Conservation (phyloP, 2,888 invertebrate genomes). For the Megalurothrips usitatus region DNA sequence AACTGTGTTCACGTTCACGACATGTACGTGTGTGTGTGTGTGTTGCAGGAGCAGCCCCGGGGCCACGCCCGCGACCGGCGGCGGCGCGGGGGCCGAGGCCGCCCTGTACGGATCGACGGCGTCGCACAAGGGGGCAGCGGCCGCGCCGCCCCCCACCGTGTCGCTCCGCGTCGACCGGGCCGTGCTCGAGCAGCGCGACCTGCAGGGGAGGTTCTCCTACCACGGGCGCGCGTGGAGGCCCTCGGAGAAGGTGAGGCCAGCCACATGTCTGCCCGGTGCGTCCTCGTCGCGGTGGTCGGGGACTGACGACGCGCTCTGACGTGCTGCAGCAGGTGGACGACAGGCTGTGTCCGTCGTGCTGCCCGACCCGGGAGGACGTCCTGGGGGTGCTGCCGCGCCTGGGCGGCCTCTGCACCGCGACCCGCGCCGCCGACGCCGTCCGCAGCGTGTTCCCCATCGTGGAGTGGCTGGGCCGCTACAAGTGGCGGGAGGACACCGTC, state of each 20-base stretch:
- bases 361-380: neutral
- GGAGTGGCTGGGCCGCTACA: slow-evolving; percentile 44
- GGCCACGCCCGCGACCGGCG: neutral
- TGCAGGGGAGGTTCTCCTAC: slow-evolving; percentile 22
- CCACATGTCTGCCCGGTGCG: no score
- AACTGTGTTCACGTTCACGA: neutral
- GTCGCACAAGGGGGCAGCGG: neutral
- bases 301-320: neutral
- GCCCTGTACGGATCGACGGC: neutral
- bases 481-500: slow-evolving; percentile 45
- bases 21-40: neutral
- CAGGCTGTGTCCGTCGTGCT: neutral
- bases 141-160: neutral
- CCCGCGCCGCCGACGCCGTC: neutral
- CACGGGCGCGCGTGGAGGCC: neutral
- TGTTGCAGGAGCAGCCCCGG: neutral
- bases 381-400: neutral
- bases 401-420: neutral
- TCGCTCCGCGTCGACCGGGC: neutral
- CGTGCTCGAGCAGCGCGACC: slow-evolving; percentile 21
- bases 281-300: no score
- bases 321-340: neutral
- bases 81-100: neutral
- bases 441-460: slow-evolving; percentile 41
- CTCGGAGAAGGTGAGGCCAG: neutral